Percentiles rank a stretch among this genome's conserved stretches.
Conservation (phyloP, 2,113 vertebrate genomes). For the Pseudolaguvia tuberculata region DNA sequence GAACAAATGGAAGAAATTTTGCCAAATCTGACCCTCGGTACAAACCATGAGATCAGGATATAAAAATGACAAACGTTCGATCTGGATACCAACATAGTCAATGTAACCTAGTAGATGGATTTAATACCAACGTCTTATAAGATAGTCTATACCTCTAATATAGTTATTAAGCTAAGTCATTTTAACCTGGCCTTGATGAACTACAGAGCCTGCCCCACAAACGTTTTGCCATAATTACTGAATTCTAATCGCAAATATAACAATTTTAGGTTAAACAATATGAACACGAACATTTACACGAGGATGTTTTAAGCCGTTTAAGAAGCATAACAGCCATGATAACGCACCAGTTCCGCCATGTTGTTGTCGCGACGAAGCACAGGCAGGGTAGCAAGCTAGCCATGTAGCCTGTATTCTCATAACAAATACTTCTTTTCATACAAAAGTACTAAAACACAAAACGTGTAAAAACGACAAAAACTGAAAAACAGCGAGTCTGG, state of each 20-base stretch:
- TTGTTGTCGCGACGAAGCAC: constrained; percentile 43
- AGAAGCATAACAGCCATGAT: constrained; percentile 44
- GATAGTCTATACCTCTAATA: no score
- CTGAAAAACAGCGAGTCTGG: no score
- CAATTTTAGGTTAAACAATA: not conserved
- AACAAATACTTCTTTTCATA: not conserved
- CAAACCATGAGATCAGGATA: no score
- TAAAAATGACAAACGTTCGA: not conserved
- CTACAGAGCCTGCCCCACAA: not conserved
- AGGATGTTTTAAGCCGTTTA: constrained; percentile 12
- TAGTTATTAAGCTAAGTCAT: no score
- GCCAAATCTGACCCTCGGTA: not conserved
- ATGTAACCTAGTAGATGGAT: no score
- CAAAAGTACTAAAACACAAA: not conserved
- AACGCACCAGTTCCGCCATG: constrained; percentile 51
- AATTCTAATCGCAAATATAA: not conserved
- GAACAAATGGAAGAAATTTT: not conserved
- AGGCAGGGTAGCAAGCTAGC: constrained; percentile 21
- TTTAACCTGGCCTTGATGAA: not conserved
- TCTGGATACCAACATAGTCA: not conserved
- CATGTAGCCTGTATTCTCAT: not conserved
- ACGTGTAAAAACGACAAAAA: not conserved
- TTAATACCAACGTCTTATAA: no score
- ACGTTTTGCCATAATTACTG: not conserved
- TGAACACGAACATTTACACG: not conserved